A percentile compares a stretch with the other conserved stretches of the same genome.
Conservation (phyloP, 2,888 invertebrate species). For the Ochlodes sylvanus region DNA sequence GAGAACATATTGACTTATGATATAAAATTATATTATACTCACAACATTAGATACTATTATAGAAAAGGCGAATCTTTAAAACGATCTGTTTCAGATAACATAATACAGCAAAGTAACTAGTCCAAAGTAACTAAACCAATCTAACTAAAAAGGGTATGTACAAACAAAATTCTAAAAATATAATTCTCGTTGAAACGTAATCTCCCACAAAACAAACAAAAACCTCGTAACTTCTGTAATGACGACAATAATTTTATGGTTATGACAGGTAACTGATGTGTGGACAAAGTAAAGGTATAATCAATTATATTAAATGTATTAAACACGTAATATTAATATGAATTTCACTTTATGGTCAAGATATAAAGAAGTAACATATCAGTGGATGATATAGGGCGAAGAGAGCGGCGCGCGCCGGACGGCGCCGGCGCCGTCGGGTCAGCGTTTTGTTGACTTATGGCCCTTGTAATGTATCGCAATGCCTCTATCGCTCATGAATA, state of each 20-base stretch:
- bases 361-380: slow-evolving; percentile 60
- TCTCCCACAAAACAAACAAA: slow-evolving; percentile 38
- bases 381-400: slow-evolving; percentile 58
- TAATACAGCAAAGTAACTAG: neutral
- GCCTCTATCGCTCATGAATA: slow-evolving; percentile 83
- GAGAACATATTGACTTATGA: no score
- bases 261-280: slow-evolving; percentile 71
- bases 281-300: slow-evolving; percentile 62
- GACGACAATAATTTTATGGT: slow-evolving; percentile 63
- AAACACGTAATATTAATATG: slow-evolving; percentile 75
- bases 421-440: slow-evolving; percentile 55
- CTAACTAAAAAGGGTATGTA: neutral
- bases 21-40: no score
- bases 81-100: neutral
- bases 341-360: slow-evolving; percentile 67
- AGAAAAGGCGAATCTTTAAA: no score
- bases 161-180: neutral
- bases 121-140: no score
- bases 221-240: slow-evolving; percentile 42
- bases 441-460: slow-evolving; percentile 80
- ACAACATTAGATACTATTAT: no score
- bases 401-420: slow-evolving; percentile 50
- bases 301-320: neutral
- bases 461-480: slow-evolving; percentile 78
- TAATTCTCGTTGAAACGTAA: neutral